Base-by-base conservation (phyloP, 1,140 invertebrate species). In the Drosophila santomea region DNA sequence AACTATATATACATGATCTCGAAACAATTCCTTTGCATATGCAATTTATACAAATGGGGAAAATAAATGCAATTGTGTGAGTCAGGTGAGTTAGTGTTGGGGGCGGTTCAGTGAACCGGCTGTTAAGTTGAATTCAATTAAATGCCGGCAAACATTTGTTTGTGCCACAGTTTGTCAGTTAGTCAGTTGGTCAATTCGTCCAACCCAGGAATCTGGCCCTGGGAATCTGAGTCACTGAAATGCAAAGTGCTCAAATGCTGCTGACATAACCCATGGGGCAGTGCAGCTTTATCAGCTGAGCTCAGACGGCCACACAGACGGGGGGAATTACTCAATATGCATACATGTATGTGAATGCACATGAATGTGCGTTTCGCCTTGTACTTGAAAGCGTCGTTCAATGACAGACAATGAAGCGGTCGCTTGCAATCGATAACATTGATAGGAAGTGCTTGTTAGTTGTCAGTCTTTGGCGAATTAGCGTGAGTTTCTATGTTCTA, bases 341-440 rank as follows among this genome's bases (percentile, higher is more conserved):
- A 25, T 0, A 25, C 25, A 8, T 15, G n/a, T 2, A 6, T 28
- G 28, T 28, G 8, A 32, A 8, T 32, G 32, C 32, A 32, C 32
- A 32, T 17, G 41, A n/a, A 45, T 59, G 61, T 60, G 57, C 36
- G 11, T 23, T 51, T 74, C 43, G 57, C 69, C 35, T 63, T 64
- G 64, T 44, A 39, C 44, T 71, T 82, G 80, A 83, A 79, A 44
- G 63, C 64, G 47, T 78, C 63, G 71, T 56, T 73, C 76, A 76
- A 85, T 85, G 78, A 71, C 77, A 77, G 47, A 4, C 54, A 25
- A 25, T 25, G 20, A 44, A 60, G 48, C 38, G 39, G 57, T 36
- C 48, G 61, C 58, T 66, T 58, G 41, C 55, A 48, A 68, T 74
- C 74, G 79, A 67, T 81, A 63, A 32, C 45, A 68, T 51, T 51